Evolutionary conservation across 2,113 vertebrate species (phyloP).

Genomic region (Paradisaea rubra): DNA sequence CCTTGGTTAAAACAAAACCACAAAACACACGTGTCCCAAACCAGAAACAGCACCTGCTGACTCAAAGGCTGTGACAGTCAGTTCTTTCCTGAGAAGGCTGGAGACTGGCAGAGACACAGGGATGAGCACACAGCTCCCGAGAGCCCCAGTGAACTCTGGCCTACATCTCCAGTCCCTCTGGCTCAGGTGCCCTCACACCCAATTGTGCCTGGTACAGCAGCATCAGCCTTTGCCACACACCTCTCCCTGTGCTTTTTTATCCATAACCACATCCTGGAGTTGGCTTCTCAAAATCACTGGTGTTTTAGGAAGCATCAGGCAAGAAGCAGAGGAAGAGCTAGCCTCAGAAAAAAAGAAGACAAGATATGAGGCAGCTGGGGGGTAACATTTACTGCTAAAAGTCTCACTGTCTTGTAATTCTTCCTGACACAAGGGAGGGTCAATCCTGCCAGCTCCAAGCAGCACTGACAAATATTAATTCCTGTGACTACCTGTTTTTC

Average conservation of each 20-base stretch:
- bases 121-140: not conserved
- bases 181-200: not conserved
- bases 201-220: not conserved
- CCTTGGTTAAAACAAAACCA: not conserved
- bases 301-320: not conserved
- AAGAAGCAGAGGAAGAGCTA: not conserved
- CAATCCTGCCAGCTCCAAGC: not conserved
- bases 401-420: not conserved
- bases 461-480: not conserved
- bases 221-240: not conserved
- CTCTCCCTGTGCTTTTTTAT: not conserved
- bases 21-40: not conserved
- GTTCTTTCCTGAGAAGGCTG: not conserved
- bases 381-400: not conserved
- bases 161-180: too few species aligned
- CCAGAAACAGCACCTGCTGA: not conserved
- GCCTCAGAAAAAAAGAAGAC: not conserved
- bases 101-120: not conserved
- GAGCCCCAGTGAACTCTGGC: not conserved
- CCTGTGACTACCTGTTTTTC: not conserved
- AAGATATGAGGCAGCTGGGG: rapidly evolving
- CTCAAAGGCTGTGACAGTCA: not conserved
- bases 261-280: rapidly evolving
- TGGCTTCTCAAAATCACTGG: not conserved
- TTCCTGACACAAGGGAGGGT: not conserved